Percentiles rank a stretch among this genome's conserved stretches.
Conservation (phyloP, 2,797 vertebrate genomes). For the Varecia variegata region DNA sequence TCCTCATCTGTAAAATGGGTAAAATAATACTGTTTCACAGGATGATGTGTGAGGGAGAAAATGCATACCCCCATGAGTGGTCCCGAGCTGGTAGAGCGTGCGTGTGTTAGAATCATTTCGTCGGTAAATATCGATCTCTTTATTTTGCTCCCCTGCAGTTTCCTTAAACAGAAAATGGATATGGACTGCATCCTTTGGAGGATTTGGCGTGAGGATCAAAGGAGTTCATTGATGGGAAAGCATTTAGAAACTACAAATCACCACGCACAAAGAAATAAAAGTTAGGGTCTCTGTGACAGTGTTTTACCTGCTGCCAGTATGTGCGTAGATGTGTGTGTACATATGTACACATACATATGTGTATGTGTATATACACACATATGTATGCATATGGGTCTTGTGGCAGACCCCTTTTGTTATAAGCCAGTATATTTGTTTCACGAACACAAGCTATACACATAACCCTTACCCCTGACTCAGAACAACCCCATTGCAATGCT, state of each 20-base stretch:
- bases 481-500: not conserved
- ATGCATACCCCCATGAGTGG: not conserved
- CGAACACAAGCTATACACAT: not conserved
- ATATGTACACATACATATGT: not conserved
- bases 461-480: not conserved
- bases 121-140: not conserved
- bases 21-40: slow-evolving; percentile 21
- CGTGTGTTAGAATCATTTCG: not conserved
- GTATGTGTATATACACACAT: not conserved
- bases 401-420: not conserved
- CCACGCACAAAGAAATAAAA: not conserved
- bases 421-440: not conserved
- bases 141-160: not conserved
- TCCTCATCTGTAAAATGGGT: slow-evolving; percentile 5
- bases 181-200: not conserved
- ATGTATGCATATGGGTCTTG: not conserved
- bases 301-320: not conserved
- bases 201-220: not conserved
- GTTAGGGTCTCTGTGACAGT: not conserved
- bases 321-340: too few relatives aligned
- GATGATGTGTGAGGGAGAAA: slow-evolving; percentile 7
- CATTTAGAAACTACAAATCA: not conserved
- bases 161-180: slow-evolving; percentile 46
- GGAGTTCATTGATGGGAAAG: not conserved
- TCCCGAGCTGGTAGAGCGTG: not conserved